Conservation (phyloP, 1,140 invertebrate species). For the Cyclina sinensis region DNA sequence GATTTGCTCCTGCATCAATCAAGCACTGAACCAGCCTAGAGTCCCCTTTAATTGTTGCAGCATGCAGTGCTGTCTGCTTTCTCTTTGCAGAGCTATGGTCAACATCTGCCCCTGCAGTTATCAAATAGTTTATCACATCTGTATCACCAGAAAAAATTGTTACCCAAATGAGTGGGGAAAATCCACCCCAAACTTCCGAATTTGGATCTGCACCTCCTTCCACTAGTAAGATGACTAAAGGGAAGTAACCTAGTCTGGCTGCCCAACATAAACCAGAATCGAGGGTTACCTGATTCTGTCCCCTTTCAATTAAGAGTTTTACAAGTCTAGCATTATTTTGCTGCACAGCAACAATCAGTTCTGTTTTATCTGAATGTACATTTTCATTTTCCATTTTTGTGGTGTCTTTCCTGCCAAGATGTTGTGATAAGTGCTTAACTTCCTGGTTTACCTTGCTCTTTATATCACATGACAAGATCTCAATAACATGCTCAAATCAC, state of each 20-base stretch:
- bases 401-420: neutral
- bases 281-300: conserved; percentile 64
- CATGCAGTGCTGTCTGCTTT: conserved; percentile 76
- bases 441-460: too few species aligned
- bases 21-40: conserved; percentile 41
- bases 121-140: conserved; percentile 64
- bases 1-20: conserved; percentile 66
- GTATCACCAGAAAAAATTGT: conserved; percentile 70
- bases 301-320: conserved; percentile 37
- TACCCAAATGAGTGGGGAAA: conserved; percentile 73
- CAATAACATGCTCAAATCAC: too few species aligned
- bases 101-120: conserved; percentile 67
- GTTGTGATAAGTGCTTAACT: neutral
- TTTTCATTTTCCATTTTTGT: conserved; percentile 24
- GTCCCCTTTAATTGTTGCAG: conserved; percentile 70
- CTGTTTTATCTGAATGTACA: neutral
- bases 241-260: conserved; percentile 70
- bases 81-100: conserved; percentile 69
- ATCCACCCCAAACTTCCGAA: conserved; percentile 74
- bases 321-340: conserved; percentile 47
- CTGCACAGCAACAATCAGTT: conserved; percentile 66
- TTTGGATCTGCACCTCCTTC: conserved; percentile 68
- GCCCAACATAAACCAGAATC: conserved; percentile 76
- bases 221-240: conserved; percentile 59
- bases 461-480: too few species aligned